Conservation (phyloP, 2,797 vertebrate species). For the Otus scops region DNA sequence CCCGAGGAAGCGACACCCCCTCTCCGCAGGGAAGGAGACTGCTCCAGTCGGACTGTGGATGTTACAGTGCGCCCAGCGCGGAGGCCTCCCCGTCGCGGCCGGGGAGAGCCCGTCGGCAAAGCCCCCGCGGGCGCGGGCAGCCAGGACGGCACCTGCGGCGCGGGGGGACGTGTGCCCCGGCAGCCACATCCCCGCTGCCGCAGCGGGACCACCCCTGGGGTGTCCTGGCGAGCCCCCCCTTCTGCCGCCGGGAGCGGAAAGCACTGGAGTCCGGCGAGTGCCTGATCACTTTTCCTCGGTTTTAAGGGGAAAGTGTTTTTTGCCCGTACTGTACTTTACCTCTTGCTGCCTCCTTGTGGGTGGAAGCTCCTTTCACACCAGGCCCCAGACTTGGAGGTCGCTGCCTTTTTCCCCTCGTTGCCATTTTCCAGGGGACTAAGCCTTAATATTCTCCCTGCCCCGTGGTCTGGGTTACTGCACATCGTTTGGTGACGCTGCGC, state of each 20-base stretch:
- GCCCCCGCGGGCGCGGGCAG: neutral
- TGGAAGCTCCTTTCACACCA: conserved; percentile 57
- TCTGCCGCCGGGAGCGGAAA: neutral
- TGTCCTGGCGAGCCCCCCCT: neutral
- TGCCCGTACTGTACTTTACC: conserved; percentile 42
- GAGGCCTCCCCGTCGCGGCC: rapidly evolving
- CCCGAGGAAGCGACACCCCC: neutral
- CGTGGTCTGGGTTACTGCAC: conserved; percentile 41
- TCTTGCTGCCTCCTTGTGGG: conserved; percentile 54
- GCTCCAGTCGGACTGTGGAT: neutral
- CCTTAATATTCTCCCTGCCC: conserved; percentile 68
- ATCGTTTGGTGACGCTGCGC: neutral
- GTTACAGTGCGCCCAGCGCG: neutral
- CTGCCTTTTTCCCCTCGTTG: conserved; percentile 44
- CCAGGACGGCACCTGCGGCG: neutral
- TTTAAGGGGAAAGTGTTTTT: conserved; percentile 68
- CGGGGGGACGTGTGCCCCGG: rapidly evolving
- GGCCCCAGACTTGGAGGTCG: conserved; percentile 15
- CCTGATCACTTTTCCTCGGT: conserved; percentile 48
- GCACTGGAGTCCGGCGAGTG: conserved; percentile 59
- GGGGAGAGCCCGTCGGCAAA: neutral
- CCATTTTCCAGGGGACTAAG: conserved; percentile 61
- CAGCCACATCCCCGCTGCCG: neutral
- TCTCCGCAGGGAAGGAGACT: neutral
- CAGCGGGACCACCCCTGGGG: rapidly evolving